phyloP scores from a whole-genome alignment of 2,888 invertebrate genomes.

The Pseudanteris insignis region DNA sequence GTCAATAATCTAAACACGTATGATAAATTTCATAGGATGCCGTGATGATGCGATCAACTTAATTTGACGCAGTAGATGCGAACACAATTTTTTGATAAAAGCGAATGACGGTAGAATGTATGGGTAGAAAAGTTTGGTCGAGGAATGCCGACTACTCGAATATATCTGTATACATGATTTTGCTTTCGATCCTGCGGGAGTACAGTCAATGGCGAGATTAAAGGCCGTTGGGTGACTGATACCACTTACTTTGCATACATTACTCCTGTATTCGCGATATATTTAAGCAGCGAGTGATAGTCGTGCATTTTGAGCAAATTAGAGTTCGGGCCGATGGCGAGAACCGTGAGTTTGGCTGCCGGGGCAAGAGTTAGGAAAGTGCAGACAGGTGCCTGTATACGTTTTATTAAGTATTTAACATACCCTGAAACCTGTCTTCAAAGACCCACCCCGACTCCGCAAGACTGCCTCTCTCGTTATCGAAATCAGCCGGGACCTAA shows the following conservation, averaged over 20 bases:
- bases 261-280: slow-evolving; percentile 44
- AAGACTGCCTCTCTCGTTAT: slow-evolving; percentile 37
- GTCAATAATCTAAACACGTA: slow-evolving; percentile 11
- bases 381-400: slow-evolving; percentile 40
- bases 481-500: slow-evolving; percentile 40
- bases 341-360: slow-evolving; percentile 23
- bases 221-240: slow-evolving; percentile 50
- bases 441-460: slow-evolving; percentile 34
- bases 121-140: too few relatives aligned
- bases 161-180: slow-evolving; percentile 35
- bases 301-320: slow-evolving; percentile 42
- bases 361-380: slow-evolving; percentile 20
- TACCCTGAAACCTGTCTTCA: slow-evolving; percentile 44
- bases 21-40: slow-evolving; percentile 24
- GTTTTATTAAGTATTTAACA: slow-evolving; percentile 46
- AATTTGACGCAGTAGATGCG: slow-evolving; percentile 23
- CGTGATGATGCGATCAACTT: slow-evolving; percentile 26
- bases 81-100: slow-evolving; percentile 31
- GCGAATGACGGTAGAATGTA: slow-evolving; percentile 22
- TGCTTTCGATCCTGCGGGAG: slow-evolving; percentile 32
- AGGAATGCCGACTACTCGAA: slow-evolving; percentile 26
- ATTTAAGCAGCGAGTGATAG: slow-evolving; percentile 42
- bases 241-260: slow-evolving; percentile 57
- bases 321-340: slow-evolving; percentile 32
- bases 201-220: slow-evolving; percentile 53